These are phyloP conservation scores for Hirtodrosophila histrioides DNA, from an alignment of 2,888 invertebrate species.

Conservation along the genomic window DNA sequence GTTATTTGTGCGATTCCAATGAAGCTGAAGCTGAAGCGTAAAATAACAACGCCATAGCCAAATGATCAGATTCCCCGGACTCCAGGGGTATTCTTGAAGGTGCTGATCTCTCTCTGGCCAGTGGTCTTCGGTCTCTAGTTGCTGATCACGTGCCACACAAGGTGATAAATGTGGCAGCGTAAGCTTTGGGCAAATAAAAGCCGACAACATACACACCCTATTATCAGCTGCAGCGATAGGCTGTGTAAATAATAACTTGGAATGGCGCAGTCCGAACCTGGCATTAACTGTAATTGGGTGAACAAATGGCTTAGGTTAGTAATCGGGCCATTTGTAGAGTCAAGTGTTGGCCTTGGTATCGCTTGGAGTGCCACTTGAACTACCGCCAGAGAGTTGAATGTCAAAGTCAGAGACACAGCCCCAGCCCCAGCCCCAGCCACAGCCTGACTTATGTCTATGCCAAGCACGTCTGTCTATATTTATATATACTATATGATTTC, in stretches of 20 bases:
- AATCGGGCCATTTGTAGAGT: slow-evolving; percentile 26
- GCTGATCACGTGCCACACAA: slow-evolving; percentile 58
- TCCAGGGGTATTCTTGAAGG: background rate
- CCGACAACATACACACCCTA: slow-evolving; percentile 10
- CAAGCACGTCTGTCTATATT: slow-evolving; percentile 46
- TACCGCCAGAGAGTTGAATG: slow-evolving; percentile 67
- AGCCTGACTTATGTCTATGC: slow-evolving; percentile 44
- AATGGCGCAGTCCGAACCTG: slow-evolving; percentile 41
- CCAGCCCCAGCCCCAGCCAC: slow-evolving; percentile 17
- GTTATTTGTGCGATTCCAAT: slow-evolving; percentile 28
- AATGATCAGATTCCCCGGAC: slow-evolving; percentile 39
- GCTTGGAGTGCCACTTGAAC: slow-evolving; percentile 69
- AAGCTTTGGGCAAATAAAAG: slow-evolving; percentile 22
- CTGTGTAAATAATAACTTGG: slow-evolving; percentile 48
- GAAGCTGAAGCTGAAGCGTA: slow-evolving; percentile 36
- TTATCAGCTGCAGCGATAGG: slow-evolving; percentile 47
- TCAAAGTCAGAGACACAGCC: slow-evolving; percentile 59
- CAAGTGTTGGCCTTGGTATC: slow-evolving; percentile 37
- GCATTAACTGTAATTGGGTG: slow-evolving; percentile 46
- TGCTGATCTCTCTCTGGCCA: slow-evolving; percentile 14
- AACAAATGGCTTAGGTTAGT: slow-evolving; percentile 58
- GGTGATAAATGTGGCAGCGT: slow-evolving; percentile 40
- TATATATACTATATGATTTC: slow-evolving; percentile 3
- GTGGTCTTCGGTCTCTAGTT: background rate
- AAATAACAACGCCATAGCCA: slow-evolving; percentile 47